Percentiles rank a stretch among this genome's conserved stretches.
Evolutionary conservation across 2,888 invertebrate genomes (phyloP).

Genomic region (Luffia ferchaultella): DNA sequence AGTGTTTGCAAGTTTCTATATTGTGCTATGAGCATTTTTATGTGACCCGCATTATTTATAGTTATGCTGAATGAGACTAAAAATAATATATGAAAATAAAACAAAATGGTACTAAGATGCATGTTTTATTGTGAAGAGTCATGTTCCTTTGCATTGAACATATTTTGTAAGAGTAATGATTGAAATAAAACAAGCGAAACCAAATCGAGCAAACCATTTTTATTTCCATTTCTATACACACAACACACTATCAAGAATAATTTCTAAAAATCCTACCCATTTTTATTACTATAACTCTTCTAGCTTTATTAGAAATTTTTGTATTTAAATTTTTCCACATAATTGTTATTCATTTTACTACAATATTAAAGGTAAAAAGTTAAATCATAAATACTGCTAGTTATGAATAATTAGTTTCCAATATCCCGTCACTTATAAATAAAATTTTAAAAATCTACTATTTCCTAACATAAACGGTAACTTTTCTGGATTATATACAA

Average conservation of each 20-base stretch:
- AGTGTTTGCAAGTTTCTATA: slow-evolving; percentile 67
- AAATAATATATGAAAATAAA: slow-evolving; percentile 59
- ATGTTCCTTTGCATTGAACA: slow-evolving; percentile 69
- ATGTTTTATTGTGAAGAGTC: slow-evolving; percentile 66
- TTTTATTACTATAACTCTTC: not conserved
- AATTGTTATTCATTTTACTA: no score
- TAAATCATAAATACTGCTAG: no score
- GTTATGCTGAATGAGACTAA: slow-evolving; percentile 66
- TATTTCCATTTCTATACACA: slow-evolving; percentile 16
- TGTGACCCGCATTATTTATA: slow-evolving; percentile 65
- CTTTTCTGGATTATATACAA: no score
- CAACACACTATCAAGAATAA: not conserved
- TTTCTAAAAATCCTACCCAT: not conserved
- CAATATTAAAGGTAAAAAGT: no score
- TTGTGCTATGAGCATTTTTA: slow-evolving; percentile 66
- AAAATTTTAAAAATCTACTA: no score
- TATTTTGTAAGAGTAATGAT: slow-evolving; percentile 68
- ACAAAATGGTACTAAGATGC: slow-evolving; percentile 66
- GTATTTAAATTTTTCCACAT: no score
- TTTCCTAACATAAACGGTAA: no score
- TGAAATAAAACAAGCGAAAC: slow-evolving; percentile 68
- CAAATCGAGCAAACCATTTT: slow-evolving; percentile 47
- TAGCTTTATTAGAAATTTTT: no score
- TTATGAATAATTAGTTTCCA: no score
- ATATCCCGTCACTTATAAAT: no score